Conservation (phyloP, 2,797 vertebrate species). For the Eidolon dupreanum region DNA sequence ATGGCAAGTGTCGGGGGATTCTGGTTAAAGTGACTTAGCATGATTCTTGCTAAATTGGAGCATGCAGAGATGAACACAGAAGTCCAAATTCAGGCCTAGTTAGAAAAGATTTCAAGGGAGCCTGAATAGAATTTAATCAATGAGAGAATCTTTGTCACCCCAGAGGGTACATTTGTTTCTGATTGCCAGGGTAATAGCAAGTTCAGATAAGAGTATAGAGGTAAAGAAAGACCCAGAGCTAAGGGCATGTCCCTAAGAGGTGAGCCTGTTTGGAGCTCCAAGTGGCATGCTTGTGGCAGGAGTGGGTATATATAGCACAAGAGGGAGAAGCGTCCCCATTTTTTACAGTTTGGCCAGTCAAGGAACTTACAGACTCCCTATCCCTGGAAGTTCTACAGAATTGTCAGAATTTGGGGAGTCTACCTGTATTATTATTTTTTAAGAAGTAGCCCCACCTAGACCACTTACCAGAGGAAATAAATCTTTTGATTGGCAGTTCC, state of each 20-base stretch:
- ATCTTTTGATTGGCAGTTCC: neutral
- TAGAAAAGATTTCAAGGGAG: neutral
- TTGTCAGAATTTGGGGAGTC: neutral
- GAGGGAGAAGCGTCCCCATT: neutral
- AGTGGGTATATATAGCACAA: accelerated
- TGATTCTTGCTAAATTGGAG: neutral
- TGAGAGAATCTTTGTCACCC: neutral
- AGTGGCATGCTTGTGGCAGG: neutral
- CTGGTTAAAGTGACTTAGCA: neutral
- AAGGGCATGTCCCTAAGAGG: neutral
- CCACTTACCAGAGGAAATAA: neutral
- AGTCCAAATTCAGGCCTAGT: neutral
- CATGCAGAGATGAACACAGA: neutral
- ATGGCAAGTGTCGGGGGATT: neutral
- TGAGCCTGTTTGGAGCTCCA: neutral
- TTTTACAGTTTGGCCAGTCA: neutral
- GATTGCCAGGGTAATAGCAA: neutral
- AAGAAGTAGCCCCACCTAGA: neutral
- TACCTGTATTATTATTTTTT: neutral
- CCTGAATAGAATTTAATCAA: neutral
- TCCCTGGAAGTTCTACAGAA: neutral
- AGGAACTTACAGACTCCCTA: neutral
- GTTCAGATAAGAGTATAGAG: neutral
- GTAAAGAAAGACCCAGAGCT: neutral
- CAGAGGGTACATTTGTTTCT: neutral